Percentiles rank a stretch among this genome's conserved stretches.
These are phyloP conservation scores for Rynchops niger DNA, from an alignment of 2,113 vertebrate genomes.

Conservation along the genomic window DNA sequence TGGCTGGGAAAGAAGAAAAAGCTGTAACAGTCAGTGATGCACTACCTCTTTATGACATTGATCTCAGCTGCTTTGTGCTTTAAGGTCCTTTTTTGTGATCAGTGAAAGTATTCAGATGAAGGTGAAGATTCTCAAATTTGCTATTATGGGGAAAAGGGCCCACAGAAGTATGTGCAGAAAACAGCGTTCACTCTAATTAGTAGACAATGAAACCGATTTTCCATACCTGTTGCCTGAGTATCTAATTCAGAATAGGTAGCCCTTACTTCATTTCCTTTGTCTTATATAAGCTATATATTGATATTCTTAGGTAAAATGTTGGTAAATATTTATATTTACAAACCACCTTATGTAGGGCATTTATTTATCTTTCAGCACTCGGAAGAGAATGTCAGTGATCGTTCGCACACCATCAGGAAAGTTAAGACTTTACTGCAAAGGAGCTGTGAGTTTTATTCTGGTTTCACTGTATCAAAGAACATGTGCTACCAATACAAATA, in stretches of 20 bases:
- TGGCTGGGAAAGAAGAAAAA: not conserved
- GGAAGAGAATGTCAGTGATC: constrained; percentile 99
- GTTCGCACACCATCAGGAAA: constrained; percentile 94
- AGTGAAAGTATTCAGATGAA: not conserved
- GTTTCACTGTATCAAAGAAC: not conserved
- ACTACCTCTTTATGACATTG: not conserved
- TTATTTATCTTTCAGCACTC: constrained; percentile 77
- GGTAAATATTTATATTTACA: not conserved
- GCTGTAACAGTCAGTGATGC: not conserved
- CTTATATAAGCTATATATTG: not conserved
- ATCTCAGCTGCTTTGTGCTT: not conserved
- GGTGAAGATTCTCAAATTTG: not conserved
- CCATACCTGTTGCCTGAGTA: not conserved
- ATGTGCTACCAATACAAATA: not conserved
- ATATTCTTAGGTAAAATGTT: not conserved
- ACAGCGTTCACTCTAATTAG: not conserved
- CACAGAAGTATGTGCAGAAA: not conserved
- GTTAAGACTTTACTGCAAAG: constrained; percentile 98
- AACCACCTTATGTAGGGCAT: not conserved
- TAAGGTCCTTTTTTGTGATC: not conserved
- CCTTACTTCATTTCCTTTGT: not conserved
- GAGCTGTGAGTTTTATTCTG: constrained; percentile 88
- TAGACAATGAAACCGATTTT: not conserved
- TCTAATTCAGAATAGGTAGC: not conserved
- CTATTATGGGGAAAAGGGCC: not conserved